phyloP scores from a whole-genome alignment of 2,113 vertebrate genomes.

The Falcunculus frontatus region DNA sequence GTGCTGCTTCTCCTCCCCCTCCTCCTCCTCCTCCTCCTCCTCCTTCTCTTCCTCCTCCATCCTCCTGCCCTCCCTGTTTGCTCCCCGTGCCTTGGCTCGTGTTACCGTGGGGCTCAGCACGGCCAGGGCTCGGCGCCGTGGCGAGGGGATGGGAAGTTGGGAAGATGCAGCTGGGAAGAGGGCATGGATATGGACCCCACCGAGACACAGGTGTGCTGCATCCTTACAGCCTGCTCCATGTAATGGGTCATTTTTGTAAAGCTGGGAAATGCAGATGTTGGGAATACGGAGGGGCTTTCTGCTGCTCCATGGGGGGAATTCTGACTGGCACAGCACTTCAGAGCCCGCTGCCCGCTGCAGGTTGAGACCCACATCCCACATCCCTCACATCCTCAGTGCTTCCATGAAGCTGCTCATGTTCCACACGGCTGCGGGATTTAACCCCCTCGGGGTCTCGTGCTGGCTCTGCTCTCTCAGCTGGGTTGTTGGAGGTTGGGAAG shows the following conservation, averaged over 20 bases:
- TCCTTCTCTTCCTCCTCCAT: not conserved
- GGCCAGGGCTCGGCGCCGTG: fast-evolving
- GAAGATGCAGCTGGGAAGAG: not conserved
- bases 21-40: not conserved
- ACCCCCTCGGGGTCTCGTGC: fast-evolving
- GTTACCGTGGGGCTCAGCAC: fast-evolving
- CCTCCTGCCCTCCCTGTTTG: not conserved
- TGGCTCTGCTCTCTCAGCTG: fast-evolving
- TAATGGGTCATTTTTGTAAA: fast-evolving
- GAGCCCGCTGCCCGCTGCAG: fast-evolving
- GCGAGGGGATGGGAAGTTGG: not conserved
- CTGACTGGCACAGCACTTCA: not conserved
- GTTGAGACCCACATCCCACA: not conserved
- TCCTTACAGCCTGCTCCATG: fast-evolving
- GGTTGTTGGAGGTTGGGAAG: fast-evolving
- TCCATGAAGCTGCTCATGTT: not conserved
- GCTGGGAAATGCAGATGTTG: fast-evolving
- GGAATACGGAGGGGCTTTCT: not conserved
- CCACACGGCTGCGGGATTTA: fast-evolving
- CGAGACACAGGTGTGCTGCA: fast-evolving
- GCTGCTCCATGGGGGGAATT: fast-evolving
- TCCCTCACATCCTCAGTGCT: not conserved
- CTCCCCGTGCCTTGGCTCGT: fast-evolving
- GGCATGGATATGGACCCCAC: fast-evolving
- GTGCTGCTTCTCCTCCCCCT: conserved; percentile 25